Conservation (phyloP, 2,113 vertebrate species). For the Sebastes fasciatus region DNA sequence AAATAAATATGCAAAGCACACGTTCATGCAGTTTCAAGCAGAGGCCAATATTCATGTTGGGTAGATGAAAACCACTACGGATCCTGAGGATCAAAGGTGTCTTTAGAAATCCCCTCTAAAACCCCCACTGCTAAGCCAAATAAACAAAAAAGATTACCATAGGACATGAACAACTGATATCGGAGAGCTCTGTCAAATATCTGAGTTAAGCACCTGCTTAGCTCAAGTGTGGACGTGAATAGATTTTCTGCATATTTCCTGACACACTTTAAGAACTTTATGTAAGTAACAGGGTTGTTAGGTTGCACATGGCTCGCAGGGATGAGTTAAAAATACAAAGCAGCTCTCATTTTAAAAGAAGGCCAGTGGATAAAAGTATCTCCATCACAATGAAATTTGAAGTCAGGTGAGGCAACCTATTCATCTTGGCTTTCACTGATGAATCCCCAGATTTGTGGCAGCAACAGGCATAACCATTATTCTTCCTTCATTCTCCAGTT, state of each 20-base stretch:
- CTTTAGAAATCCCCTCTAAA: background rate
- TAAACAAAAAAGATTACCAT: background rate
- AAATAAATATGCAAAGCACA: background rate
- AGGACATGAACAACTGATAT: slow-evolving; percentile 1
- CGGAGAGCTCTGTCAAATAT: background rate
- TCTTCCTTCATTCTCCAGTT: slow-evolving; percentile 72
- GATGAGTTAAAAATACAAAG: slow-evolving; percentile 43
- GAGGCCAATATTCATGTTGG: background rate
- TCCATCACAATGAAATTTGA: slow-evolving; percentile 55
- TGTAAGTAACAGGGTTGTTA: background rate
- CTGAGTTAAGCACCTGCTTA: slow-evolving; percentile 6
- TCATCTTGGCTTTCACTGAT: slow-evolving; percentile 66
- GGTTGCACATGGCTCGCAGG: slow-evolving; percentile 9
- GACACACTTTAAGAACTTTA: slow-evolving; percentile 25
- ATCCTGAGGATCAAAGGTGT: background rate
- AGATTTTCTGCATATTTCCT: background rate
- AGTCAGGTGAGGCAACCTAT: slow-evolving; percentile 58
- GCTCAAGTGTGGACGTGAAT: slow-evolving; percentile 3
- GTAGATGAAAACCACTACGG: background rate
- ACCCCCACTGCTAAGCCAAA: background rate
- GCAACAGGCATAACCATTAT: slow-evolving; percentile 72
- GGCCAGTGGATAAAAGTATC: slow-evolving; percentile 45
- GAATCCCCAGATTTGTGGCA: slow-evolving; percentile 67
- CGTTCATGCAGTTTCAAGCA: background rate
- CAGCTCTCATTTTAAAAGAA: slow-evolving; percentile 34